Conservation (phyloP, 2,797 vertebrate genomes). For the Phataginus tricuspis region DNA sequence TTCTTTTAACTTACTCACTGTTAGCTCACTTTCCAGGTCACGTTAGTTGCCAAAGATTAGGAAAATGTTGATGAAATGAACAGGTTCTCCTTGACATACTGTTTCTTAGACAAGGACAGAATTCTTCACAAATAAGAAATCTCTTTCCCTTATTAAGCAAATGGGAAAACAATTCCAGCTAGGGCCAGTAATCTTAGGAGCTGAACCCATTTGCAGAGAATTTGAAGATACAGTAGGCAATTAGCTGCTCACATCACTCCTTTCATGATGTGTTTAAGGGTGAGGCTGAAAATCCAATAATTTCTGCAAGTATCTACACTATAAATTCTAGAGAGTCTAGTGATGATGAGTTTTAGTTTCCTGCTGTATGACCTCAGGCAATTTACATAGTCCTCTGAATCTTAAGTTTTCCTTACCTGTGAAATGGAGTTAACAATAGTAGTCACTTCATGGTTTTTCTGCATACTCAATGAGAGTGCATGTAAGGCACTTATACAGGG, state of each 20-base stretch:
- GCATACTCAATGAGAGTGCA: background rate
- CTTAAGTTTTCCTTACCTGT: conserved; percentile 20
- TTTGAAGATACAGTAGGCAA: background rate
- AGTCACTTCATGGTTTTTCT: background rate
- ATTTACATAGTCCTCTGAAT: background rate
- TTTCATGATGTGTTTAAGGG: background rate
- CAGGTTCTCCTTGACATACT: background rate
- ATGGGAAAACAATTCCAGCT: background rate
- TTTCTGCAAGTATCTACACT: background rate
- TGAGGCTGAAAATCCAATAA: background rate
- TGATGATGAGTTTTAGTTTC: background rate
- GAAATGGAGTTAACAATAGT: background rate
- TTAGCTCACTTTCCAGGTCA: background rate
- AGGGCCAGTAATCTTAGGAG: background rate
- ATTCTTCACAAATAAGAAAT: background rate
- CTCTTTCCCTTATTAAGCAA: background rate
- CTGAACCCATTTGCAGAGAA: background rate
- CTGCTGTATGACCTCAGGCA: background rate
- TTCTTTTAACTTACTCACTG: background rate
- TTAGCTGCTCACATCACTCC: background rate
- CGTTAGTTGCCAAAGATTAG: background rate
- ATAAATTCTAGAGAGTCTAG: background rate
- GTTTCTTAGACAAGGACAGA: background rate
- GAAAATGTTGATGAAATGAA: background rate
- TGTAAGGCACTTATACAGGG: background rate